These are phyloP conservation scores for Ardeotis arabs DNA, from an alignment of 2,113 vertebrate genomes.

Conservation along the genomic window DNA sequence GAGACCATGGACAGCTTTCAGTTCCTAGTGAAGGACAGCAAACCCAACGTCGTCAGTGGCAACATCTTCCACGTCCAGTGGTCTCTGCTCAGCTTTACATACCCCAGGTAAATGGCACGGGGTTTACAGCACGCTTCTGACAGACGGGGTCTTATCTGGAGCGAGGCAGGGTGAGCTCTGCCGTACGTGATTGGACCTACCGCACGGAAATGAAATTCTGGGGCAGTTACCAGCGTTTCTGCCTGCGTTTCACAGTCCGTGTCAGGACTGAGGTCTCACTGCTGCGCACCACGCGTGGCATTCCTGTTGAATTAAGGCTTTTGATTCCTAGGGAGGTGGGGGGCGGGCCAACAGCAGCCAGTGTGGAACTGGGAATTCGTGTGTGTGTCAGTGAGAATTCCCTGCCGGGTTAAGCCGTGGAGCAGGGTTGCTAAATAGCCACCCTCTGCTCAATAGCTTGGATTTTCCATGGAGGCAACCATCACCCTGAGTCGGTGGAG, in stretches of 20 bases:
- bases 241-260: neutral
- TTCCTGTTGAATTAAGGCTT: neutral
- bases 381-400: neutral
- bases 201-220: neutral
- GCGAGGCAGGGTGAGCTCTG: neutral
- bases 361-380: neutral
- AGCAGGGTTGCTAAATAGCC: neutral
- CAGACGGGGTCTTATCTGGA: neutral
- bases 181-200: neutral
- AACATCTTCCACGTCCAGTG: conserved; percentile 96
- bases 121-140: neutral
- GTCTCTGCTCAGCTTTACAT: conserved; percentile 93
- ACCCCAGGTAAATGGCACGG: conserved; percentile 78
- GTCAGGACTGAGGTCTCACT: neutral
- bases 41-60: conserved; percentile 87
- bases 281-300: neutral
- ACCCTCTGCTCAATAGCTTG: accelerated
- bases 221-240: neutral
- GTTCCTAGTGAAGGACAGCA: conserved; percentile 95
- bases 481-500: neutral
- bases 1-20: conserved; percentile 90
- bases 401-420: accelerated
- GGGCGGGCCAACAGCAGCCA: neutral
- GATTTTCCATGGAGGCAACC: neutral
- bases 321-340: neutral